phyloP scores from a whole-genome alignment of 2,113 vertebrate genomes.

The Hippocampus guttulatus region DNA sequence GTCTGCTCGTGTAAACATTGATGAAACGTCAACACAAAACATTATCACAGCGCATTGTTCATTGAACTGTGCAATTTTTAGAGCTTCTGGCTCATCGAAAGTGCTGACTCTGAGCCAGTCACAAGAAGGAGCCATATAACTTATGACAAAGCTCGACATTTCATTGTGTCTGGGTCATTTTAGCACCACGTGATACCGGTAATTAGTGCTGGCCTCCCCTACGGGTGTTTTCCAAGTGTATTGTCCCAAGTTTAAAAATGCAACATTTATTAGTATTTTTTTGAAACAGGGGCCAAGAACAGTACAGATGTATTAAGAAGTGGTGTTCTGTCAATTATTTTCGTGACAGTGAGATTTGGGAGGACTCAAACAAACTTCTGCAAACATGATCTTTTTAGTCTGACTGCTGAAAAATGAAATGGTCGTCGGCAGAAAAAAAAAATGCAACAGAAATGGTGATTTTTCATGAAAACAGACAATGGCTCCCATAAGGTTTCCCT shows the following conservation, averaged over 20 bases:
- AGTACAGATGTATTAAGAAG: too few relatives aligned
- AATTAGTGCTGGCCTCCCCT: too few relatives aligned
- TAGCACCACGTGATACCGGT: too few relatives aligned
- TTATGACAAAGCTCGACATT: background rate
- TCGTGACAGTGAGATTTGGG: too few relatives aligned
- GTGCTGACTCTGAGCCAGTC: background rate
- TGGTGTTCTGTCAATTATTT: too few relatives aligned
- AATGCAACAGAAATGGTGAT: background rate
- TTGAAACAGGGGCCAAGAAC: too few relatives aligned
- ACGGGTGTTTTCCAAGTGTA: too few relatives aligned
- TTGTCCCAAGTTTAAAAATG: too few relatives aligned
- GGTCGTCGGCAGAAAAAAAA: background rate
- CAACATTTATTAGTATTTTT: too few relatives aligned
- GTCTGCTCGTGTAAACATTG: background rate
- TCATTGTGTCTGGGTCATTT: too few relatives aligned
- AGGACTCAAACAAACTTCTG: too few relatives aligned
- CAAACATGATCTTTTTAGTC: background rate
- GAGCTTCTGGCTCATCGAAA: background rate
- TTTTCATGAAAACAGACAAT: background rate
- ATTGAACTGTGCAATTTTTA: background rate
- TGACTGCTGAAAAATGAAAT: background rate
- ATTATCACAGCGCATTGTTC: background rate
- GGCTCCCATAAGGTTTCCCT: background rate
- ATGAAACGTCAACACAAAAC: background rate
- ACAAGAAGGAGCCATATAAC: background rate